Evolutionary conservation across 2,888 invertebrate species (phyloP), one percentile per base, ranked within the genome.

Genomic region (Nemotelus nigrinus): DNA sequence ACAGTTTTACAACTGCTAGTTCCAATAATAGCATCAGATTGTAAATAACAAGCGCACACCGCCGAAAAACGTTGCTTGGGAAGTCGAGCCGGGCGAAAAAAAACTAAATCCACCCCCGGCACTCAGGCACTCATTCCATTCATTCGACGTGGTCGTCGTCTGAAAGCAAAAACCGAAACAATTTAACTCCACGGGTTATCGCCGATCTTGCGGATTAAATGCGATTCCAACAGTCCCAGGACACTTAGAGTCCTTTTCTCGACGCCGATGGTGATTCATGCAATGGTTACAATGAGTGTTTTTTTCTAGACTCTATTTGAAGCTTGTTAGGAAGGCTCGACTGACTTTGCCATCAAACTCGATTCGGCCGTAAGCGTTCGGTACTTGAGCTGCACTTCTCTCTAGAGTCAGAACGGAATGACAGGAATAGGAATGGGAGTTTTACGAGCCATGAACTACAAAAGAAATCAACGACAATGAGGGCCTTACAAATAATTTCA

Each of bases 391-490:
- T 41, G 67, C 50, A 48, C 45, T 64, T 43, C 50, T 78, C 78
- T 50, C 25, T 25, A 25, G 60, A 74, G 60, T 74, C 63, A 79
- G 77, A 57, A 78, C 80, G 63, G 79, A 80, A 80, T 79, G 79
- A 67, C 65, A 55, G 70, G 71, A 81, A 67, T 60, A 55, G 70
- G 71, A 81, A 81, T 81, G 81, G 57, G 68, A 77, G 58, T 77
- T 77, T 77, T 77, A 77, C 68, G 76, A 65, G 68, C 68, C 68
- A 77, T 65, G 65, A 77, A 77, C 50, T 79, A 79, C 77, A 81
- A 80, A 81, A 81, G 81, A 81, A 81, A 80, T 81, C 81, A 79
- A 77, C 80, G 81, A 81, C 81, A 81, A 80, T 79, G 80, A 81
- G 79, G 81, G 80, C 78, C 79, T 80, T 80, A 80, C 80, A 80